phyloP scores from a whole-genome alignment of 1,140 invertebrate species.

The Aphis gossypii region DNA sequence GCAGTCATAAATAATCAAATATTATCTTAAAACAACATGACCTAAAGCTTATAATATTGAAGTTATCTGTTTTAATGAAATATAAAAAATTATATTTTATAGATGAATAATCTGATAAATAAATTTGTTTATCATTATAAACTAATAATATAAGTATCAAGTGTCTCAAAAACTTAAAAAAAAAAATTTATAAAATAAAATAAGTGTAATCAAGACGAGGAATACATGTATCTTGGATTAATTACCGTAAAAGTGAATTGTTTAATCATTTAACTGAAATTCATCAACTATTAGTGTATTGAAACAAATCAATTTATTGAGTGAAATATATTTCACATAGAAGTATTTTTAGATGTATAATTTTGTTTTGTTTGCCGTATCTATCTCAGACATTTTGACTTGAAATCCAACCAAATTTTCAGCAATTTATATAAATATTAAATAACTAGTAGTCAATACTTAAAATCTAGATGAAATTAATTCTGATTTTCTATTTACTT shows the following conservation, averaged over 20 bases:
- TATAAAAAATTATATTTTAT: not conserved
- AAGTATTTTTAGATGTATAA: not conserved
- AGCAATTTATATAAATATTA: not conserved
- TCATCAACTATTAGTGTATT: not conserved
- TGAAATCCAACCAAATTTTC: not conserved
- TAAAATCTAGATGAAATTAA: not conserved
- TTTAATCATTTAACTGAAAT: not conserved
- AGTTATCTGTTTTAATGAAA: not conserved
- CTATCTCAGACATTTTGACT: not conserved
- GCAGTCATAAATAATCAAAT: not conserved
- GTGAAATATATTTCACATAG: constrained; percentile 3
- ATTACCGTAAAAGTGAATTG: not conserved
- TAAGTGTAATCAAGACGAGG: not conserved
- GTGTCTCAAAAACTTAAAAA: not conserved
- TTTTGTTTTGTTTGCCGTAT: not conserved
- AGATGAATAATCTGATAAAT: not conserved
- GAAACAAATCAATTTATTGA: not conserved
- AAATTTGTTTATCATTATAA: not conserved
- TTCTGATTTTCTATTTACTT: not conserved
- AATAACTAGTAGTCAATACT: not conserved
- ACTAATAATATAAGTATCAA: not conserved
- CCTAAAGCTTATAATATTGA: not conserved
- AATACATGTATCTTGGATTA: not conserved
- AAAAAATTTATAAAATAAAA: not conserved
- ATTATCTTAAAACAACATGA: not conserved